Evolutionary conservation across 2,797 vertebrate species (phyloP).

Genomic region (Lacerta agilis): DNA sequence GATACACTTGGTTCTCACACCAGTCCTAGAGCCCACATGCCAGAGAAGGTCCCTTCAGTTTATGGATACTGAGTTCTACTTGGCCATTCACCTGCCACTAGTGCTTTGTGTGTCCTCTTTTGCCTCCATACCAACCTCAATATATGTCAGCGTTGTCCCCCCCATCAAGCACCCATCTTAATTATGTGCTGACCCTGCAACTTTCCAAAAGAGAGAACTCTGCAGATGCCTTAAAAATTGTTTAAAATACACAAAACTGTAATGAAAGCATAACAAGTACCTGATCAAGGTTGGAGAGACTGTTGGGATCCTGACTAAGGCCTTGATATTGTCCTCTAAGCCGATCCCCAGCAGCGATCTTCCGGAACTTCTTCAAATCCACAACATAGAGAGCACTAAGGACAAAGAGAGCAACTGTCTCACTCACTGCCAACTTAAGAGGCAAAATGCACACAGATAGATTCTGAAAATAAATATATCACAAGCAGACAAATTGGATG

Average conservation of each 20-base stretch:
- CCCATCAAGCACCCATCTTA: neutral
- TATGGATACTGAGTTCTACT: too few species aligned
- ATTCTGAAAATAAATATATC: neutral
- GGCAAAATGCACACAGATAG: neutral
- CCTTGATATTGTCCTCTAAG: slow-evolving; percentile 97
- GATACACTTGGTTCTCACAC: neutral
- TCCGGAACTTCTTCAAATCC: slow-evolving; percentile 97
- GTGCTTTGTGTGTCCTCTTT: neutral
- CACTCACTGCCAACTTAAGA: slow-evolving; percentile 3
- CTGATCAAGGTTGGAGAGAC: slow-evolving; percentile 97
- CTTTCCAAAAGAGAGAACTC: neutral
- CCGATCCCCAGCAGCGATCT: slow-evolving; percentile 96
- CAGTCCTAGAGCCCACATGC: neutral
- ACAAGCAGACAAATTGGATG: rapidly evolving
- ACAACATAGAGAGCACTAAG: slow-evolving; percentile 94
- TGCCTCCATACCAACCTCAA: neutral
- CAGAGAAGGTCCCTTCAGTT: neutral
- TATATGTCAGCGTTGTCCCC: neutral
- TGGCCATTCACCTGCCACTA: neutral
- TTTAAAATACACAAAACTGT: neutral
- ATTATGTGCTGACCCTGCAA: neutral
- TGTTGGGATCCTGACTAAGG: slow-evolving; percentile 98
- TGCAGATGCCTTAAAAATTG: neutral
- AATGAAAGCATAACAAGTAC: slow-evolving; percentile 68
- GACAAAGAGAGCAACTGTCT: slow-evolving; percentile 58